phyloP scores from a whole-genome alignment of 2,888 invertebrate genomes.

The Mythimna impura region DNA sequence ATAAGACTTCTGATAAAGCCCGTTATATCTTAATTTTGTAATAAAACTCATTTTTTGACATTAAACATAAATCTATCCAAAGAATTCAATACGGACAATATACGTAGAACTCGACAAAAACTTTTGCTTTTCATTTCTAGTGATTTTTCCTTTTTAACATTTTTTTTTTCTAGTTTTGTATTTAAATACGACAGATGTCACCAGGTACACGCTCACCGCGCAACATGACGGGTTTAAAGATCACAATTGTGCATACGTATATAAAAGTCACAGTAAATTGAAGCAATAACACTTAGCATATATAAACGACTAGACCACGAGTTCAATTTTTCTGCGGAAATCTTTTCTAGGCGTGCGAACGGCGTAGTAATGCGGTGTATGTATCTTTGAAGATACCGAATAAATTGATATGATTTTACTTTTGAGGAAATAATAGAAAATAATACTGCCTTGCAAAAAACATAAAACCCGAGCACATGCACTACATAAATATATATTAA shows the following conservation, averaged over 20 bases:
- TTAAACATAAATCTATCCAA: not conserved
- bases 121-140: not conserved
- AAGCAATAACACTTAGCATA: conserved; percentile 39
- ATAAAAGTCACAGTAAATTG: conserved; percentile 34
- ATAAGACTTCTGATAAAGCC: too few species aligned
- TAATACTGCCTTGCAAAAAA: conserved; percentile 34
- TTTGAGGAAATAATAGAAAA: conserved; percentile 30
- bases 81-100: not conserved
- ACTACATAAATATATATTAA: conserved; percentile 52
- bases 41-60: not conserved
- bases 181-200: not conserved
- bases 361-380: not conserved
- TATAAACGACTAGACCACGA: conserved; percentile 19
- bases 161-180: not conserved
- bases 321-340: conserved; percentile 22
- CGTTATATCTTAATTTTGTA: not conserved
- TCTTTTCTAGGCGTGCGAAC: conserved; percentile 17
- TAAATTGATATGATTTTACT: conserved; percentile 27
- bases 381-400: conserved; percentile 45
- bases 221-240: not conserved
- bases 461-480: conserved; percentile 15
- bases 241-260: conserved; percentile 10
- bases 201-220: not conserved
- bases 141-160: not conserved
- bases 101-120: not conserved